Base-by-base conservation (phyloP, 1,140 invertebrate genomes). In the Megathymus violae region DNA sequence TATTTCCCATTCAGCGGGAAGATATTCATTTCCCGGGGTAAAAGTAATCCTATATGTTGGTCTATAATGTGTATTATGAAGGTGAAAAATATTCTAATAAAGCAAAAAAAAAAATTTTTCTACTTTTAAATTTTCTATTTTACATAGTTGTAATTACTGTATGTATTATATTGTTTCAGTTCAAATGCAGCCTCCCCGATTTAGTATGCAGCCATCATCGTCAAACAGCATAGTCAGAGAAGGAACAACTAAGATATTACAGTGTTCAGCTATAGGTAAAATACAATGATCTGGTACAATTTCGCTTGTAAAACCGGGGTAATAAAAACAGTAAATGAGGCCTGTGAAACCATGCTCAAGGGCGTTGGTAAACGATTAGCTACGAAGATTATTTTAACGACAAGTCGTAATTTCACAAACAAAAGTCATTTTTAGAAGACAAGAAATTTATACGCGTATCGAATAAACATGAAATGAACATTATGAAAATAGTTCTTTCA, bases 201-300 rank as follows among this genome's bases (percentile, higher is more conserved):
- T 97, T 86, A 95, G 94, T 67, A 96, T 94, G 65, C 95, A 96
- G 76, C 96, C 96, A 10, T 96, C 96, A 19, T 94, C 95, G 31
- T 95, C 95, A 64, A 96, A 95, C 67, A 96, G 94, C 80, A 95
- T 97, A 78, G 95, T 97, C 71, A 95, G 94, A 81, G 96, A 97
- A 92, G 96, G 96, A 80, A 93, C 95, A 65, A 97, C 95, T 9
- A 98, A 97, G 93, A 97, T 97, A 86, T 93, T 97, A 59, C 96
- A 97, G 87, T 97, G 96, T 88, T 95, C 96, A 88, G 96, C 96
- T 13, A 92, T 95, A 89, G 96, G 96, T 97, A 92, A 95, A 94
- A 58, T 5, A 31, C 9, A 31, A 9, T 3, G 9, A 31, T 1
- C 9, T 31, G 9, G 27, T 9, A 4, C 27, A 31, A 31, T 31